Conservation (phyloP, 2,797 vertebrate genomes). For the Bufotes viridis region DNA sequence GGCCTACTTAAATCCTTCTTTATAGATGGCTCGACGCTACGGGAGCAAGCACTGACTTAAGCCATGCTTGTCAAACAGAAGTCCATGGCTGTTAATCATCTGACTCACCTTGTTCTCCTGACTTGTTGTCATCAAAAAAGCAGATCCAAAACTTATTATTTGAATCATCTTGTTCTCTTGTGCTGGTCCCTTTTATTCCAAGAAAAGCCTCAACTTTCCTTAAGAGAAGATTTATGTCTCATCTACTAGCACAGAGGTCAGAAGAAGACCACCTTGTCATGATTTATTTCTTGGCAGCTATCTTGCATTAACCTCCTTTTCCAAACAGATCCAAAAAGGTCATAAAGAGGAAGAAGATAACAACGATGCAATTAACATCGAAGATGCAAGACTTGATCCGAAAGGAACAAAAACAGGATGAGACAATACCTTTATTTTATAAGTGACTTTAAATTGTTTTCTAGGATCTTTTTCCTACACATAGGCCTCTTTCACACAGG, state of each 20-base stretch:
- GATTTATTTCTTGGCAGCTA: slow-evolving; percentile 51
- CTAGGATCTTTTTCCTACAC: not conserved
- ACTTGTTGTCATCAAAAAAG: slow-evolving; percentile 21
- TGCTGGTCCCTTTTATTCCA: not conserved
- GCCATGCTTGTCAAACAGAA: slow-evolving; percentile 40
- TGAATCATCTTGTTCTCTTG: slow-evolving; percentile 3
- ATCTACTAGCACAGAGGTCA: slow-evolving; percentile 32
- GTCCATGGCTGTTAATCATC: slow-evolving; percentile 35
- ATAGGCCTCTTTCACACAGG: no score
- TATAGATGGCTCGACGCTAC: not conserved
- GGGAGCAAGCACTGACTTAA: slow-evolving; percentile 12
- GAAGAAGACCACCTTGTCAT: slow-evolving; percentile 49
- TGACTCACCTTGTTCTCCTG: slow-evolving; percentile 26
- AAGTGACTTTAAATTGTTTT: not conserved
- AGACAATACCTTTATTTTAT: not conserved
- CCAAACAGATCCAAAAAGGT: slow-evolving; percentile 3
- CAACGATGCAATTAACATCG: slow-evolving; percentile 47
- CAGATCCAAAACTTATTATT: slow-evolving; percentile 11
- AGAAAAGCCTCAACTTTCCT: not conserved
- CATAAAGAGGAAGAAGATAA: slow-evolving; percentile 22
- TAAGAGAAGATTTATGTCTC: slow-evolving; percentile 39
- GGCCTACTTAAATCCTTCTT: slow-evolving; percentile 16
- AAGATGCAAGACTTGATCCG: not conserved
- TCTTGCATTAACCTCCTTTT: slow-evolving; percentile 9
- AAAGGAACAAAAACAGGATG: not conserved